Evolutionary conservation across 1,140 invertebrate species (phyloP).

Genomic region (Andrena cerasifolii): DNA sequence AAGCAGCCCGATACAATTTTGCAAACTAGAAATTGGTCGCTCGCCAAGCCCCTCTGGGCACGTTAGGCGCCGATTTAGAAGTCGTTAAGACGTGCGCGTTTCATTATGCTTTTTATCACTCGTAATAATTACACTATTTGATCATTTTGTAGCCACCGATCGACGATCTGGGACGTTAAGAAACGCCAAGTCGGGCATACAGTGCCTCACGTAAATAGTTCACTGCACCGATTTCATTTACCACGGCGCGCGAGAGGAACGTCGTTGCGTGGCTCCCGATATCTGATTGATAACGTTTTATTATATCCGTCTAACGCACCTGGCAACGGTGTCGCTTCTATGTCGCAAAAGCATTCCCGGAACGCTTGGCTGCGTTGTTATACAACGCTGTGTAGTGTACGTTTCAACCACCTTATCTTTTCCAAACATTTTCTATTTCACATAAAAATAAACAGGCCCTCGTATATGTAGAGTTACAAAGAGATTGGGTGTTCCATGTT

Average conservation of each 20-base stretch:
- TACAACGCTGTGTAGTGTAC: too few species aligned
- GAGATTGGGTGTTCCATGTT: too few species aligned
- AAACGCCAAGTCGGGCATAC: background rate
- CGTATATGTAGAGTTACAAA: too few species aligned
- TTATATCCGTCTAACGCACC: slow-evolving; percentile 35
- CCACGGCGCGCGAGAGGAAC: background rate
- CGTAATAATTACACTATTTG: background rate
- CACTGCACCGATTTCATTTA: slow-evolving; percentile 18
- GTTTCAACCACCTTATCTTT: too few species aligned
- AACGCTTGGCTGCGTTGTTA: background rate
- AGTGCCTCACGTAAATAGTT: background rate
- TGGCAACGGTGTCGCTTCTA: slow-evolving; percentile 13
- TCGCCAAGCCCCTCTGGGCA: background rate
- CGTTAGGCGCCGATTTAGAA: background rate
- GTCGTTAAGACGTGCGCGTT: background rate
- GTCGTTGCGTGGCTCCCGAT: slow-evolving; percentile 2
- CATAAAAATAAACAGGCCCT: too few species aligned
- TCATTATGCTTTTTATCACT: too few species aligned
- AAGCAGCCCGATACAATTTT: slow-evolving; percentile 39
- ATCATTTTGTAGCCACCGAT: background rate
- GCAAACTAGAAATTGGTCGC: slow-evolving; percentile 32
- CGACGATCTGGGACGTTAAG: background rate
- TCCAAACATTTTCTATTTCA: too few species aligned
- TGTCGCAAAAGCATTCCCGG: slow-evolving; percentile 3
- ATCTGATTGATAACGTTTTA: slow-evolving; percentile 36